Evolutionary conservation across 2,888 invertebrate species (phyloP).

Genomic region (Sthenelais limicola): DNA sequence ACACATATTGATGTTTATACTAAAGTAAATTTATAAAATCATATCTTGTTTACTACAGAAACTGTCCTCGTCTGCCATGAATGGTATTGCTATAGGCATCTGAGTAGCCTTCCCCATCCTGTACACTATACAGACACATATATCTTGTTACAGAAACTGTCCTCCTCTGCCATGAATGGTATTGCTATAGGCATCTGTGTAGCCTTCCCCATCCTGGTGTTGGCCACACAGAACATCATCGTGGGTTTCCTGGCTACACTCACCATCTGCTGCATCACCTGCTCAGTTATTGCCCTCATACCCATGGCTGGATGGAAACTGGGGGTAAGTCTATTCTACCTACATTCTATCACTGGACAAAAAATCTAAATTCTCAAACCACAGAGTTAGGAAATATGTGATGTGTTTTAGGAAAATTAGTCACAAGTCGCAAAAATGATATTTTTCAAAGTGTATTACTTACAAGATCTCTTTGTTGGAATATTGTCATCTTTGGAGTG

Average conservation of each 20-base stretch:
- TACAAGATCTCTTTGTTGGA: too few relatives aligned
- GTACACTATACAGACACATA: neutral
- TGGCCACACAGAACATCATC: constrained; percentile 64
- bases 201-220: constrained; percentile 61
- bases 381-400: too few relatives aligned
- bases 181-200: constrained; percentile 61
- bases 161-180: constrained; percentile 60
- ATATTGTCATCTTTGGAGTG: too few relatives aligned
- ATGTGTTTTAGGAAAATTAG: too few relatives aligned
- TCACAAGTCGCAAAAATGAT: too few relatives aligned
- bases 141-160: constrained; percentile 57
- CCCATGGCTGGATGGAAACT: constrained; percentile 68
- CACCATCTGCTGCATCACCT: constrained; percentile 61
- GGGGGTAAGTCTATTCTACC: constrained; percentile 61
- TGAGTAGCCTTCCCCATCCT: constrained; percentile 62
- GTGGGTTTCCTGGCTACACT: constrained; percentile 63
- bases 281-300: constrained; percentile 64
- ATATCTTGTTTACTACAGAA: constrained; percentile 59
- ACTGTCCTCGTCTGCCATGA: constrained; percentile 59
- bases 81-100: constrained; percentile 63
- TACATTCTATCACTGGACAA: too few relatives aligned
- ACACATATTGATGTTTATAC: neutral
- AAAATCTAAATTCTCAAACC: too few relatives aligned
- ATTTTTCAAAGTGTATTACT: too few relatives aligned
- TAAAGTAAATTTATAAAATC: too few relatives aligned